Base-by-base conservation (phyloP, 2,888 invertebrate species). In the Boloria selene region DNA sequence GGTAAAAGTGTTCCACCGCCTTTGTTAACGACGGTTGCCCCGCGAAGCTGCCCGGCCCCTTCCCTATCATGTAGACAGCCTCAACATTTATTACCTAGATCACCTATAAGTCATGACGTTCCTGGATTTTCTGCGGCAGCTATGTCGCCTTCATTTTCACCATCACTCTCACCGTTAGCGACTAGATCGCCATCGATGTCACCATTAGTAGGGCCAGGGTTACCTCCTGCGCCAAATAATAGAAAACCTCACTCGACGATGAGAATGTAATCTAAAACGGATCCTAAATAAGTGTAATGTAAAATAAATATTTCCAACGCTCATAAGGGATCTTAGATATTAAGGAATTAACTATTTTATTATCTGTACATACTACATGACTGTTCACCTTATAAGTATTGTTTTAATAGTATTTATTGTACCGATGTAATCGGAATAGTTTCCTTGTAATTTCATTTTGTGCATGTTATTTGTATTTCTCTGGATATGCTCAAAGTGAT, bases 121-220 rank as follows among this genome's bases (percentile, higher is more conserved):
- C 93, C 94, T 62, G 95, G 95, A 18, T 96, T 96, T 77, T 95
- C 95, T 73, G 95, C 96, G 0, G 95, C 98, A 0, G 98, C 98
- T 18, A 96, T 98, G 95, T 98, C 98, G 51, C 98, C 98, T 0
- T 98, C 97, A 70, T 98, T 98, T 82, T 98, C 98, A 5, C 98
- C 98, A 13, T 97, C 98, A 0, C 88, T 98, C 66, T 98, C 98
- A 26, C 98, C 98, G 0, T 90, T 98, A 77, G 98, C 98, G 42
- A 98, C 98, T 38, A 94, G 98, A 77, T 98, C 98, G 64, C 98
- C 98, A 4, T 98, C 98, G 65, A 97, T 98, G 88, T 98, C 98
- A 62, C 98, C 98, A 1, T 90, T 97, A 74, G 96, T 97, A 69
- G 93, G 95, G 0, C 95, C 95, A 2, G 95, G 95, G 45, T 81